These are phyloP conservation scores for Metaphire vulgaris DNA, from an alignment of 1,140 invertebrate genomes.

Conservation along the genomic window DNA sequence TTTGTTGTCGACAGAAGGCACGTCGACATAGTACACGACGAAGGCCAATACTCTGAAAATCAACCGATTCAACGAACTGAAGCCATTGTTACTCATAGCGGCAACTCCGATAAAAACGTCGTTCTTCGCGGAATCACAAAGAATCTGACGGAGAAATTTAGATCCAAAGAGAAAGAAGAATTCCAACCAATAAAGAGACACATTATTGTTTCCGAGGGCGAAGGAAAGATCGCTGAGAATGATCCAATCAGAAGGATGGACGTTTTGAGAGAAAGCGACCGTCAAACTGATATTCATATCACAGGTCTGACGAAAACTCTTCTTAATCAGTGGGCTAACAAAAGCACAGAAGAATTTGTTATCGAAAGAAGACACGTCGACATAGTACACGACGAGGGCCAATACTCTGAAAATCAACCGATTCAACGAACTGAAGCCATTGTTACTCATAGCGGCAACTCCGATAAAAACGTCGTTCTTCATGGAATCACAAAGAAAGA, in stretches of 20 bases:
- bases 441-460: not conserved
- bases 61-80: not conserved
- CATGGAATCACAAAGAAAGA: not conserved
- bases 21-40: not conserved
- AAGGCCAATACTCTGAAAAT: not conserved
- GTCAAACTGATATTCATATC: too few relatives aligned
- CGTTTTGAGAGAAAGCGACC: not conserved
- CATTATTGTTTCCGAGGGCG: not conserved
- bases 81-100: not conserved
- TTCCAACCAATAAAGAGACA: not conserved
- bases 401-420: not conserved
- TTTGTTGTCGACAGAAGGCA: not conserved
- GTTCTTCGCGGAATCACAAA: not conserved
- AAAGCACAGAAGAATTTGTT: not conserved
- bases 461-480: not conserved
- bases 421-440: not conserved
- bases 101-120: not conserved
- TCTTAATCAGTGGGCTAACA: not conserved
- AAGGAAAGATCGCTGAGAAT: not conserved
- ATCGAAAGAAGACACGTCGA: not conserved
- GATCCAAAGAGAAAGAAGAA: not conserved
- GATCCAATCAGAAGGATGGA: not conserved
- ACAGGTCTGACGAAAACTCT: not conserved
- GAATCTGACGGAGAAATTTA: not conserved
- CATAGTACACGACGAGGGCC: not conserved